Base-by-base conservation (phyloP, 2,888 invertebrate species). In the Luffia ferchaultella region DNA sequence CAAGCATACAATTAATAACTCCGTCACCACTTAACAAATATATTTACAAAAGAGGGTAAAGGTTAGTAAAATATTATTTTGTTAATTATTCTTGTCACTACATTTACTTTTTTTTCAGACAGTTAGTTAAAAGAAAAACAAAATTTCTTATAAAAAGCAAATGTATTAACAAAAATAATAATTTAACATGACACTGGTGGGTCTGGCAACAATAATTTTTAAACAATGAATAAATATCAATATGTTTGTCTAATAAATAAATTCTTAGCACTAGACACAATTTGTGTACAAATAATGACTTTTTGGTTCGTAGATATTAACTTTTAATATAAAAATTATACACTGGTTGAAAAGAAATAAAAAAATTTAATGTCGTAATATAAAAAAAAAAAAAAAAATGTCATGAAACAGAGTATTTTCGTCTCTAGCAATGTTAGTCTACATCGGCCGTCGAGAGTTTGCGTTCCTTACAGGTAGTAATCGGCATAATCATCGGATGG, bases 111-210 rank as follows among this genome's bases (percentile, higher is more conserved):
- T 66, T 56, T 52, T 18, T 2, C 57, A 62, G 76, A 79, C 76
- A 73, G 85, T 85, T 85, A 85, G 85, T 85, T 67, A 60, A 83
- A 85, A 84, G 80, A 83, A 79, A 64, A 58, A 62, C 62, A 62
- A 63, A 55, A 59, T 57, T 58, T 65, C 58, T 51, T 64, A 59
- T 60, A 54, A 62, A 73, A 76, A 84, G 83, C 78, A 79, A 80
- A 80, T 84, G 83, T 84, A 83, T 84, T 75, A 76, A 76, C 78
- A 82, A 80, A 78, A 76, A 76, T 79, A 78, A 73, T 68, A n/a
- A n/a, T 57, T 20, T 42, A 42, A 43, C n/a, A 43, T 49, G n/a
- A 49, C 30, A n/a, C 45, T 49, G 12, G 9, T 40, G 41, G n/a
- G n/a, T n/a, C n/a, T n/a, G n/a, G n/a, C n/a, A n/a, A 40, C 40